Conservation (phyloP, 1,140 invertebrate genomes). For the Laupala kohalensis region DNA sequence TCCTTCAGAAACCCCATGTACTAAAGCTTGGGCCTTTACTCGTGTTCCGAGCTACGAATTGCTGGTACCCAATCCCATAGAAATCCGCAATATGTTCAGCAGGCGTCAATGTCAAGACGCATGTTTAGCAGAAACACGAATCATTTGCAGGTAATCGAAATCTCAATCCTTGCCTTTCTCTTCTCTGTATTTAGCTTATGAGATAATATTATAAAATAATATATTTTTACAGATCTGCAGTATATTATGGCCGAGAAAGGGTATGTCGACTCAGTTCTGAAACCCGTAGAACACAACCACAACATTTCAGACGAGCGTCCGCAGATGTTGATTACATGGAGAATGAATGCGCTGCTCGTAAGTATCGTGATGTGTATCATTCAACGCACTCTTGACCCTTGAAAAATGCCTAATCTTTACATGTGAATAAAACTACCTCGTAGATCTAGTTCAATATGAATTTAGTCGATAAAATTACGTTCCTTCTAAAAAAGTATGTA, state of each 20-base stretch:
- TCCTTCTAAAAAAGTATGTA: too few relatives aligned
- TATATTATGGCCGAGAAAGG: conserved; percentile 27
- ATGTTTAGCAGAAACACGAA: conserved; percentile 27
- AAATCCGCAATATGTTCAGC: conserved; percentile 26
- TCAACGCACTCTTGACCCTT: not conserved
- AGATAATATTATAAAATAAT: not conserved
- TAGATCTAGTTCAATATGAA: too few relatives aligned
- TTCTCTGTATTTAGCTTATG: too few relatives aligned
- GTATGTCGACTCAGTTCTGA: conserved; percentile 32
- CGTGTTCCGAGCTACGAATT: conserved; percentile 33
- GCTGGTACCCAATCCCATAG: conserved; percentile 25
- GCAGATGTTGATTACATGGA: conserved; percentile 36
- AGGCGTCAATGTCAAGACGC: conserved; percentile 31
- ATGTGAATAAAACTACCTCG: too few relatives aligned
- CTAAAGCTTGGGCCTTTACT: conserved; percentile 36
- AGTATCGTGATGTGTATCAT: not conserved
- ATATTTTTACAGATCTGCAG: conserved; percentile 26
- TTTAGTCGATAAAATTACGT: too few relatives aligned
- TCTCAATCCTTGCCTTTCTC: not conserved
- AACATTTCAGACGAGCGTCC: conserved; percentile 25
- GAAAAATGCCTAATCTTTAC: too few relatives aligned
- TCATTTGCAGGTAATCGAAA: conserved; percentile 30
- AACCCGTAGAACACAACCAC: conserved; percentile 29
- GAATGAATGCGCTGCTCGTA: conserved; percentile 36
- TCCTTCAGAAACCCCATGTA: conserved; percentile 27